Evolutionary conservation across 2,113 vertebrate genomes (phyloP).

Genomic region (Felis chaus): DNA sequence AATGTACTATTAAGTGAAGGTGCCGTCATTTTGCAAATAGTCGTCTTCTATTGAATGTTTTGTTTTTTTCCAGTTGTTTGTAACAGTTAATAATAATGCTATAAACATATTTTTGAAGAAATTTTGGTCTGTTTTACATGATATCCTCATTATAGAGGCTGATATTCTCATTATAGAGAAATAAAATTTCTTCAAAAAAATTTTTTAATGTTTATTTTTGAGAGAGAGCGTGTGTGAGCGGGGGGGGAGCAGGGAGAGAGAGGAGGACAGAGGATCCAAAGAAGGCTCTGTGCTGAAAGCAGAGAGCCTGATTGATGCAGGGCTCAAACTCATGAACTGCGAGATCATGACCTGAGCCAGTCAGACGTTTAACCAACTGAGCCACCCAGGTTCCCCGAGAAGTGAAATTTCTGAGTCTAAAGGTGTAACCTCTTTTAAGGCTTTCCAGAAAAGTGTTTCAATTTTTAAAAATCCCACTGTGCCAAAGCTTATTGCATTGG

Average conservation of each 20-base stretch:
- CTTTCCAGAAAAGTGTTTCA: background rate
- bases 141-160: background rate
- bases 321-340: too few species aligned
- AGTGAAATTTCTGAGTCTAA: background rate
- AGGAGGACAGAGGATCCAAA: too few species aligned
- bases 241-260: too few species aligned
- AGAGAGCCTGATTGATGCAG: too few species aligned
- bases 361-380: too few species aligned
- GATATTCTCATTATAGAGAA: background rate
- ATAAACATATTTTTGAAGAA: background rate
- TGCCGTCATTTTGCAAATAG: background rate
- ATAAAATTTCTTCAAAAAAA: background rate
- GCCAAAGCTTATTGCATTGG: background rate
- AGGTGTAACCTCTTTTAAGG: background rate
- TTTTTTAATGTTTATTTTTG: too few species aligned
- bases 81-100: background rate
- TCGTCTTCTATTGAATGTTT: background rate
- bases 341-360: too few species aligned
- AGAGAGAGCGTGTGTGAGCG: too few species aligned
- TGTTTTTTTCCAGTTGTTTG: background rate
- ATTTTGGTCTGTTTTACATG: slow-evolving; percentile 8
- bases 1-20: background rate
- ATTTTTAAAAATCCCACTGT: background rate
- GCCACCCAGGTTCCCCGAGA: background rate
- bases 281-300: too few species aligned